phyloP scores from a whole-genome alignment of 1,140 invertebrate species.

The Elymnias hypermnestra region DNA sequence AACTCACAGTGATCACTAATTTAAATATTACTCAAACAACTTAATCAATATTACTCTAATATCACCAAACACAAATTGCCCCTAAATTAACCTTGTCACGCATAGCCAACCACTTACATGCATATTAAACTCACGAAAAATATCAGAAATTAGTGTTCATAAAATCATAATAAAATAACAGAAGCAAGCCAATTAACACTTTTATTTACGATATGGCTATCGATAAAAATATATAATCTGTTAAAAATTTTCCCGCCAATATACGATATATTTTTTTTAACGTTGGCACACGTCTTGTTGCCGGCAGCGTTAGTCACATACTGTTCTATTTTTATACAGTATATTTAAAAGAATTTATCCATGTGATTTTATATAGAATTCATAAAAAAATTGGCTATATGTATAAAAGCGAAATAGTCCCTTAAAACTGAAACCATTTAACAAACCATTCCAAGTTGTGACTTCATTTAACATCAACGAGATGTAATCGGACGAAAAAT shows the following conservation, averaged over 20 bases:
- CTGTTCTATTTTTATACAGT: slow-evolving; percentile 59
- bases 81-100: slow-evolving; percentile 41
- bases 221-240: slow-evolving; percentile 8
- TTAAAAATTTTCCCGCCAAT: slow-evolving; percentile 39
- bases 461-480: too few relatives aligned
- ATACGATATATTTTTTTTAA: slow-evolving; percentile 30
- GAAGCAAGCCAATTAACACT: slow-evolving; percentile 1
- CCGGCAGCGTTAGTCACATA: slow-evolving; percentile 38
- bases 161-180: neutral
- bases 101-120: slow-evolving; percentile 28
- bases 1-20: slow-evolving; percentile 7
- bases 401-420: too few relatives aligned
- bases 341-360: slow-evolving; percentile 50
- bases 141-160: neutral
- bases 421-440: too few relatives aligned
- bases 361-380: slow-evolving; percentile 27
- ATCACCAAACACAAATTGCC: slow-evolving; percentile 33
- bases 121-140: slow-evolving; percentile 14
- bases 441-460: too few relatives aligned
- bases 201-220: slow-evolving; percentile 1
- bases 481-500: too few relatives aligned
- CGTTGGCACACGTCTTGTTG: slow-evolving; percentile 34
- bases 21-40: slow-evolving; percentile 8
- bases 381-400: too few relatives aligned
- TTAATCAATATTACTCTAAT: slow-evolving; percentile 17